These are phyloP conservation scores for Psylliodes chrysocephalus DNA, from an alignment of 2,888 invertebrate species.

Conservation along the genomic window DNA sequence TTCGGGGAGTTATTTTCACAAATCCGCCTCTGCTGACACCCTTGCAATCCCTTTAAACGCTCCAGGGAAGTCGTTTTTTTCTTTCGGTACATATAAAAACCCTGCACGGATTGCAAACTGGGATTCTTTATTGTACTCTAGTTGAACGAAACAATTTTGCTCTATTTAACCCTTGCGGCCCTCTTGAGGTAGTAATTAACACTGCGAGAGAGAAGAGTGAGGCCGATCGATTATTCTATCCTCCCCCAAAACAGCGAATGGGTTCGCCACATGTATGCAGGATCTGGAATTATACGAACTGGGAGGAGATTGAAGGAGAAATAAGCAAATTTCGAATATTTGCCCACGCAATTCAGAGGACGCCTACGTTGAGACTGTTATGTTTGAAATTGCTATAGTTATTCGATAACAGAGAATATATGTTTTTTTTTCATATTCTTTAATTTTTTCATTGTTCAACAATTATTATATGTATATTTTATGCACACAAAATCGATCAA, in stretches of 20 bases:
- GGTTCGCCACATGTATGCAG: background rate
- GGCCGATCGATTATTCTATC: background rate
- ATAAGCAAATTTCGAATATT: too few species aligned
- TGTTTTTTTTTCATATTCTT: too few species aligned
- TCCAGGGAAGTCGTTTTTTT: background rate
- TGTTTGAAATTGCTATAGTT: too few species aligned
- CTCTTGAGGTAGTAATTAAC: constrained; percentile 9
- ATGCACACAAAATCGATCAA: too few species aligned
- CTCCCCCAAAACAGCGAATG: background rate
- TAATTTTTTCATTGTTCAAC: too few species aligned
- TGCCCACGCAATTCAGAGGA: too few species aligned
- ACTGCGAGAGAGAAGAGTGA: background rate
- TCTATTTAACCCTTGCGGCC: constrained; percentile 3
- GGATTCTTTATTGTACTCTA: constrained; percentile 12
- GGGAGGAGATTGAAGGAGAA: too few species aligned
- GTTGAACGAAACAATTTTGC: constrained; percentile 15
- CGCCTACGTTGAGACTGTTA: too few species aligned
- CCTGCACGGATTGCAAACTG: background rate
- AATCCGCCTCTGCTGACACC: background rate
- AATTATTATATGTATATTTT: too few species aligned
- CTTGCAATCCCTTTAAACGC: background rate
- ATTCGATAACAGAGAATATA: too few species aligned
- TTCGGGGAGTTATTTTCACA: constrained; percentile 4
- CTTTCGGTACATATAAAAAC: constrained; percentile 5
- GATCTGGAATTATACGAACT: background rate